Evolutionary conservation across 2,797 vertebrate genomes (phyloP).

Genomic region (Acridotheres tristis): DNA sequence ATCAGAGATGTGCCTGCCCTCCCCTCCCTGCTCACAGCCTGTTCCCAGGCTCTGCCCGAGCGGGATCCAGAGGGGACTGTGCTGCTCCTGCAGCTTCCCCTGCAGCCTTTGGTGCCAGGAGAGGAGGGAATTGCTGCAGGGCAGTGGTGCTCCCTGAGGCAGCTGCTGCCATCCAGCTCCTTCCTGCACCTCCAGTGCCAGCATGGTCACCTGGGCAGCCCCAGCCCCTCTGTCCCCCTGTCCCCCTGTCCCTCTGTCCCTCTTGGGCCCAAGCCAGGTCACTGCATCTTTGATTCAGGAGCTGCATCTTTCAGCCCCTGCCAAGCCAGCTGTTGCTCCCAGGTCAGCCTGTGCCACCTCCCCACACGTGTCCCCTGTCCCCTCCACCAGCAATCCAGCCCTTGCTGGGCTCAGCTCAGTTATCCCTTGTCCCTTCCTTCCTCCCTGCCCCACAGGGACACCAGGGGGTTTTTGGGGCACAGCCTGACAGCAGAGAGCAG

Average conservation of each 20-base stretch:
- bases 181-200: not conserved
- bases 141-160: not conserved
- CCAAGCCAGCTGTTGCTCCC: not conserved
- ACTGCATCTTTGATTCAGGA: not conserved
- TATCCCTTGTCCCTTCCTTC: not conserved
- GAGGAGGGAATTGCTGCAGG: not conserved
- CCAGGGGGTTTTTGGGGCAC: not conserved
- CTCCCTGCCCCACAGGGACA: not conserved
- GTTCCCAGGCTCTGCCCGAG: not conserved
- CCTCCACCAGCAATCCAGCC: not conserved
- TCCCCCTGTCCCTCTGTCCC: too few species aligned
- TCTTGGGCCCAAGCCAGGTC: not conserved
- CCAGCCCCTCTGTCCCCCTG: not conserved
- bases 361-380: fast-evolving
- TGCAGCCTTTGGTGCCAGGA: not conserved
- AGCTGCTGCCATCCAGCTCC: not conserved
- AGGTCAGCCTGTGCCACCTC: not conserved
- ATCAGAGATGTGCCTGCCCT: not conserved
- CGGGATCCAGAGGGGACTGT: fast-evolving
- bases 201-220: not conserved
- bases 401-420: not conserved
- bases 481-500: not conserved
- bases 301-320: not conserved
- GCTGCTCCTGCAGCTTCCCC: not conserved
- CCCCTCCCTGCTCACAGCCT: not conserved